Evolutionary conservation across 2,797 vertebrate species (phyloP).

Genomic region (Acanthopagrus latus): DNA sequence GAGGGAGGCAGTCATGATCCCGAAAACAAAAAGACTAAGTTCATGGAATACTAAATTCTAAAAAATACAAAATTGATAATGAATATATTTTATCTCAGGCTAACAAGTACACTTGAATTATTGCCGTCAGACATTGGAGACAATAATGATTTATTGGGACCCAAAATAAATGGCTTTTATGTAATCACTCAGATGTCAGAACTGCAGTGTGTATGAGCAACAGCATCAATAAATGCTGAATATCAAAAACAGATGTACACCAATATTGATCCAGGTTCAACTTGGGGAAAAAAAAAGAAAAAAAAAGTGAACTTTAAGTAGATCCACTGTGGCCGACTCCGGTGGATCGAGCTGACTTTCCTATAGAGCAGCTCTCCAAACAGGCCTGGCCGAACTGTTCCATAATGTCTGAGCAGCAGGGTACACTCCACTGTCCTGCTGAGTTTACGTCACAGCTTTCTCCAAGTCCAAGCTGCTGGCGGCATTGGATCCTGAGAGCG

Average conservation of each 20-base stretch:
- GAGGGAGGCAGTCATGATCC: too few species aligned
- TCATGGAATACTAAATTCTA: too few species aligned
- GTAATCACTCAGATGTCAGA: slow-evolving; percentile 35
- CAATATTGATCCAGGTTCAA: slow-evolving; percentile 56
- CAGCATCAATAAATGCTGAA: slow-evolving; percentile 39
- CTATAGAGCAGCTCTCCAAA: slow-evolving; percentile 49
- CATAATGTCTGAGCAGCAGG: slow-evolving; percentile 51
- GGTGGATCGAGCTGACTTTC: slow-evolving; percentile 25
- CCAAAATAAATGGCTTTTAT: too few species aligned
- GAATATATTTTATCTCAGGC: too few species aligned
- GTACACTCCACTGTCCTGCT: slow-evolving; percentile 43
- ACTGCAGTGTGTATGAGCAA: slow-evolving; percentile 17
- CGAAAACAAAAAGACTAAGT: too few species aligned
- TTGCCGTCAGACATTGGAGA: too few species aligned
- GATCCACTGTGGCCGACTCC: slow-evolving; percentile 40
- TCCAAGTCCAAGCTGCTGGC: slow-evolving; percentile 49
- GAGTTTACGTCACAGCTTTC: slow-evolving; percentile 56
- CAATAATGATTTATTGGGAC: too few species aligned
- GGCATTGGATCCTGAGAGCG: slow-evolving; percentile 41
- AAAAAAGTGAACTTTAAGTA: slow-evolving; percentile 31
- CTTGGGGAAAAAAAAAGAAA: slow-evolving; percentile 50
- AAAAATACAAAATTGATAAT: too few species aligned
- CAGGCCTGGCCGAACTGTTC: slow-evolving; percentile 55
- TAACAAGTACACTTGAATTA: too few species aligned
- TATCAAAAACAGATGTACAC: slow-evolving; percentile 67